A percentile compares a stretch with the other conserved stretches of the same genome.
Evolutionary conservation across 2,113 vertebrate genomes (phyloP).

Genomic region (Oncorhynchus kisutch): DNA sequence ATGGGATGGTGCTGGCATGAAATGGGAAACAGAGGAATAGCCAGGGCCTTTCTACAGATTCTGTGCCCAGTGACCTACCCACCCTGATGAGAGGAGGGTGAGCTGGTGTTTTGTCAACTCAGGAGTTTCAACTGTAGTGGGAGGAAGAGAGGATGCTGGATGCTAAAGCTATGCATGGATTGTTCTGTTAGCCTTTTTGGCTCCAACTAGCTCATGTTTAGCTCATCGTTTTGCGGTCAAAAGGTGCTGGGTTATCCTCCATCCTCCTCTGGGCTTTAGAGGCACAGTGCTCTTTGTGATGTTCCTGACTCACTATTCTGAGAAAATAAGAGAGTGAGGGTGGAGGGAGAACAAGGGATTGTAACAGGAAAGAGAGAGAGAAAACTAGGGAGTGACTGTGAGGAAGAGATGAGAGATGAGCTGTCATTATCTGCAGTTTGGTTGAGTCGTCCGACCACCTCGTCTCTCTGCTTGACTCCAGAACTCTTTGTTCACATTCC

Average conservation of each 20-base stretch:
- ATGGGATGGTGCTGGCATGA: not conserved
- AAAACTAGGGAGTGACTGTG: constrained; percentile 22
- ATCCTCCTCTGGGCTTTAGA: not conserved
- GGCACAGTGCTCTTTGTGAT: not conserved
- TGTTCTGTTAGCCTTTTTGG: too few relatives aligned
- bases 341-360: constrained; percentile 4
- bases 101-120: not conserved
- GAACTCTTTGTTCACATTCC: constrained; percentile 42
- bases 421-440: constrained; percentile 42
- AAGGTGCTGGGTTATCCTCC: not conserved
- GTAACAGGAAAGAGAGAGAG: constrained; percentile 5
- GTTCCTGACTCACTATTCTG: not conserved
- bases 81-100: not conserved
- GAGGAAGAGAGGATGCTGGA: not conserved
- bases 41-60: not conserved
- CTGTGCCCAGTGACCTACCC: not conserved
- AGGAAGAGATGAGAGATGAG: constrained; percentile 50
- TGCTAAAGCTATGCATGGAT: not conserved
- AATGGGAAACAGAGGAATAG: not conserved
- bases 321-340: not conserved
- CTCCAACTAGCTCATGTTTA: too few relatives aligned
- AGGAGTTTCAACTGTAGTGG: not conserved
- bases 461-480: constrained; percentile 22
- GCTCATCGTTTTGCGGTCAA: too few relatives aligned
- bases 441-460: constrained; percentile 12